Evolutionary conservation across 2,797 vertebrate species (phyloP).

Genomic region (Sphaeramia orbicularis): DNA sequence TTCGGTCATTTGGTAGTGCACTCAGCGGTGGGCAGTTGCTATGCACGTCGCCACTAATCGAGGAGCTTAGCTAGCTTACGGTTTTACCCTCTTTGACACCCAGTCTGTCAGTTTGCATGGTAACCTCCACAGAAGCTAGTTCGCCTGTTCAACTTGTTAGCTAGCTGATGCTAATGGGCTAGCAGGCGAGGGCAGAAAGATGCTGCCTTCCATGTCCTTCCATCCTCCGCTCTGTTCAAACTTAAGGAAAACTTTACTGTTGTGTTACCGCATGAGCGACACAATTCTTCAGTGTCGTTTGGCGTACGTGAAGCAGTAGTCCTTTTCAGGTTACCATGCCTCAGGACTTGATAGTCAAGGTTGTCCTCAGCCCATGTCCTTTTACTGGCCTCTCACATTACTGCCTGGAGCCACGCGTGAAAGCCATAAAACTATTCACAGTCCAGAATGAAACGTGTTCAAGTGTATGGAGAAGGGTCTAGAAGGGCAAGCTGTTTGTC

Average conservation of each 20-base stretch:
- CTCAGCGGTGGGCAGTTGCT: background rate
- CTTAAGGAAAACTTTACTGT: fast-evolving
- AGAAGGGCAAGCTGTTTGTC: constrained; percentile 5
- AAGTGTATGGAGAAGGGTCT: constrained; percentile 9
- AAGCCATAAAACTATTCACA: constrained; percentile 27
- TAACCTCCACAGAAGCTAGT: background rate
- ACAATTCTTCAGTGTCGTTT: too few species aligned
- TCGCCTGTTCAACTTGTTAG: constrained; percentile 53
- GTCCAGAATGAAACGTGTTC: background rate
- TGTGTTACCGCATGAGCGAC: too few species aligned
- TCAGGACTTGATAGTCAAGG: background rate
- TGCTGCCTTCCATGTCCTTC: constrained; percentile 40
- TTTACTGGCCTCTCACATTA: constrained; percentile 22
- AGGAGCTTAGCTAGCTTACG: background rate
- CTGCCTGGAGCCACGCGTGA: constrained; percentile 16
- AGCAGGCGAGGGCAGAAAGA: constrained; percentile 58
- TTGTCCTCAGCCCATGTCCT: constrained; percentile 16
- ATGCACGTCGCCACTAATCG: background rate
- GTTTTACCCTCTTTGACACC: background rate
- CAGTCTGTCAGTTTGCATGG: background rate
- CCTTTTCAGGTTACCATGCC: background rate
- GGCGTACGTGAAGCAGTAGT: background rate
- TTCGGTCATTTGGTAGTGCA: constrained; percentile 57
- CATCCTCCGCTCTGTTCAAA: background rate
- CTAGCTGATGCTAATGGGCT: constrained; percentile 64